A percentile compares a stretch with the other conserved stretches of the same genome.
phyloP scores from a whole-genome alignment of 2,797 vertebrate species.

The Knipowitschia caucasica region DNA sequence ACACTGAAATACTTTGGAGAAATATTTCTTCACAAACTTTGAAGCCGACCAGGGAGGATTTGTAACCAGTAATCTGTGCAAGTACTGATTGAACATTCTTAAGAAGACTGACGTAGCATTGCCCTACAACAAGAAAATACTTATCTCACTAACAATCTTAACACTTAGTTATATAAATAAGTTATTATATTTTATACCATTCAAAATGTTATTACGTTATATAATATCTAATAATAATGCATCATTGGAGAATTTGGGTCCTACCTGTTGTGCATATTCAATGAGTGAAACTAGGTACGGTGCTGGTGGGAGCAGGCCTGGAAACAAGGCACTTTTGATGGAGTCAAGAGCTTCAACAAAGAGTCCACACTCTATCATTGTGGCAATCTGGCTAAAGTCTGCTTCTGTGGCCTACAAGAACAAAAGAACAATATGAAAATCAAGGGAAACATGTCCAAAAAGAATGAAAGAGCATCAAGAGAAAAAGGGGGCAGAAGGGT shows the following conservation, averaged over 20 bases:
- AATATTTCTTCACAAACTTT: conserved; percentile 73
- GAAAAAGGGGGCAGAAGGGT: conserved; percentile 53
- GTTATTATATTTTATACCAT: too few relatives aligned
- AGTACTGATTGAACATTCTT: conserved; percentile 69
- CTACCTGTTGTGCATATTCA: conserved; percentile 82
- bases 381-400: conserved; percentile 53
- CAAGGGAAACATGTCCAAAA: conserved; percentile 19
- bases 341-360: conserved; percentile 63
- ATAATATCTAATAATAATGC: too few relatives aligned
- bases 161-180: too few relatives aligned
- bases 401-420: conserved; percentile 52
- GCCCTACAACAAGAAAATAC: conserved; percentile 58
- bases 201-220: too few relatives aligned
- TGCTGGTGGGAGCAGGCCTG: conserved; percentile 79
- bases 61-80: conserved; percentile 72
- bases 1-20: conserved; percentile 83
- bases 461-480: not conserved
- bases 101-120: conserved; percentile 62
- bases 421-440: conserved; percentile 44
- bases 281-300: conserved; percentile 80
- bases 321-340: conserved; percentile 54
- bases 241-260: conserved; percentile 34
- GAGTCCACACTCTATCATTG: conserved; percentile 68
- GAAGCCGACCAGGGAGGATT: conserved; percentile 84
- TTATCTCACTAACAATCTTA: not conserved